phyloP scores from a whole-genome alignment of 2,888 invertebrate genomes.

The Hanleya hanleyi region DNA sequence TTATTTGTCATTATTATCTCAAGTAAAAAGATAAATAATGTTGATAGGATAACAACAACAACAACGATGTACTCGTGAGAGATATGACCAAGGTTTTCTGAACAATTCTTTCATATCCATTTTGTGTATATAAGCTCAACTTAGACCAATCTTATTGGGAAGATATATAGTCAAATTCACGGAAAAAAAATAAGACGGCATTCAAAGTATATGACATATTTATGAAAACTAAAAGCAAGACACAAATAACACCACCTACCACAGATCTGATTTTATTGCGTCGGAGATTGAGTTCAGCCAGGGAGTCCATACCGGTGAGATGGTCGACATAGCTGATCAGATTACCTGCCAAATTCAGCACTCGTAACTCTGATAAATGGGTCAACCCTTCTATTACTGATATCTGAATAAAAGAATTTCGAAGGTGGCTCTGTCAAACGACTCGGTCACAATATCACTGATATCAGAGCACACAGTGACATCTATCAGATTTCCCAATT shows the following conservation, averaged over 20 bases:
- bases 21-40: too few relatives aligned
- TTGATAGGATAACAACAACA: too few relatives aligned
- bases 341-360: constrained; percentile 94
- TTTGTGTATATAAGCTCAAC: too few relatives aligned
- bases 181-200: background rate
- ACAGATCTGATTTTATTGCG: constrained; percentile 83
- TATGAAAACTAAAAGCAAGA: background rate
- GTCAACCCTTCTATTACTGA: constrained; percentile 81
- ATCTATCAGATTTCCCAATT: background rate
- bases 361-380: constrained; percentile 84
- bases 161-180: background rate
- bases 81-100: too few relatives aligned
- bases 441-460: too few relatives aligned
- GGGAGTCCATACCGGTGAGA: constrained; percentile 83
- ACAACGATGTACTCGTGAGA: too few relatives aligned
- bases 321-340: constrained; percentile 85
- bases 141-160: too few relatives aligned
- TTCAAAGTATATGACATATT: background rate
- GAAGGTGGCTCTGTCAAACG: too few relatives aligned
- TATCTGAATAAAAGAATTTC: constrained; percentile 79
- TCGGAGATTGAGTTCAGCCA: constrained; percentile 91
- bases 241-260: constrained; percentile 43
- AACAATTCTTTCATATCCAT: too few relatives aligned
- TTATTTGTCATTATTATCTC: too few relatives aligned
- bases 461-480: too few relatives aligned